phyloP scores from a whole-genome alignment of 2,797 vertebrate genomes.

The Sciaenops ocellatus region DNA sequence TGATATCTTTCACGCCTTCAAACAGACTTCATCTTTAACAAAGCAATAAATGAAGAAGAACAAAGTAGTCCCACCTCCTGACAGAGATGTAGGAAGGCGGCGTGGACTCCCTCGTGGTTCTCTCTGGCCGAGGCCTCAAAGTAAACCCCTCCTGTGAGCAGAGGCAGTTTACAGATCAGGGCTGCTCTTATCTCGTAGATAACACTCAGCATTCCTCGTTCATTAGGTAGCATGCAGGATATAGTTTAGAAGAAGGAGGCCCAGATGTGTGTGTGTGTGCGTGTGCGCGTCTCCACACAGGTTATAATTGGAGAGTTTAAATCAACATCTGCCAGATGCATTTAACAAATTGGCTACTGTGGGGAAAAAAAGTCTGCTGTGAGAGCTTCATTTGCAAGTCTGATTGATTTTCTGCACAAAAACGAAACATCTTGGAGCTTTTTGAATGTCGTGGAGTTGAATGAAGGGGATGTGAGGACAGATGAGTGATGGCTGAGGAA shows the following conservation, averaged over 20 bases:
- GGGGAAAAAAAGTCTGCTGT: background rate
- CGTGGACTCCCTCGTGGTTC: conserved; percentile 90
- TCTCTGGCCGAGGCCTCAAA: conserved; percentile 94
- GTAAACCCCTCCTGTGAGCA: conserved; percentile 82
- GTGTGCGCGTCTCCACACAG: background rate
- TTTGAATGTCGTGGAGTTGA: background rate
- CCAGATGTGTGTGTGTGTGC: background rate
- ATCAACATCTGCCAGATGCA: conserved; percentile 1
- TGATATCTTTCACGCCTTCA: background rate
- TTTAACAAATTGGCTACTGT: background rate
- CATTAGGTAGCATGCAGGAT: conserved; percentile 33
- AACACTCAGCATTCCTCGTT: conserved; percentile 52
- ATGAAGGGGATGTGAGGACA: background rate
- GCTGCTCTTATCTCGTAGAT: conserved; percentile 42
- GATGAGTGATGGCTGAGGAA: background rate
- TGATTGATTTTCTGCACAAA: background rate
- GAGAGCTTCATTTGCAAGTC: background rate
- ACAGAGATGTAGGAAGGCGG: conserved; percentile 92
- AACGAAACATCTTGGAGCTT: background rate
- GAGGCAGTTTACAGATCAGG: conserved; percentile 35
- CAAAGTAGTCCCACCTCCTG: conserved; percentile 84
- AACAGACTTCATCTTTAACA: background rate
- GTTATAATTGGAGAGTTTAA: background rate
- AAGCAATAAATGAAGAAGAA: background rate
- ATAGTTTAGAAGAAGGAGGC: conserved; percentile 1